A percentile compares a stretch with the other conserved stretches of the same genome.
phyloP scores from a whole-genome alignment of 2,888 invertebrate species.

The Bellardia pandia region DNA sequence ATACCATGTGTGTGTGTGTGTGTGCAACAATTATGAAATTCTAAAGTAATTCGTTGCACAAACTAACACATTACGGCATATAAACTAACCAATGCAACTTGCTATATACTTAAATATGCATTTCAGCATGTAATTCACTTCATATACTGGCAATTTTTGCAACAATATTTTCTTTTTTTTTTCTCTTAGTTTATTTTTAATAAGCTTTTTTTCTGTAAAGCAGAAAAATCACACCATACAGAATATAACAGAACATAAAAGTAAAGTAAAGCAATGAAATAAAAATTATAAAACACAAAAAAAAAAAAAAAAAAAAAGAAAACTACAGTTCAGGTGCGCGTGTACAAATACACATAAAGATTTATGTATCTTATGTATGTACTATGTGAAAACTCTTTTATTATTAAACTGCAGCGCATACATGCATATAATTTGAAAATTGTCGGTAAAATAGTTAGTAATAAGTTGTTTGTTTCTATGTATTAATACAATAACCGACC shows the following conservation, averaged over 20 bases:
- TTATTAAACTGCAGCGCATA: background rate
- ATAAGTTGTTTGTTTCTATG: background rate
- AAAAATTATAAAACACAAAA: background rate
- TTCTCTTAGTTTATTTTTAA: background rate
- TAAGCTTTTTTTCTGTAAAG: background rate
- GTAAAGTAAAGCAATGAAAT: background rate
- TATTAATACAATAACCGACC: background rate
- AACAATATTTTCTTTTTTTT: background rate
- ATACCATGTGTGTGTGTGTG: background rate
- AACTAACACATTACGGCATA: background rate
- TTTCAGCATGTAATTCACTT: background rate
- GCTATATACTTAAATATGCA: background rate
- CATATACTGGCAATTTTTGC: background rate
- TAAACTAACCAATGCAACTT: background rate
- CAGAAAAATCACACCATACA: background rate
- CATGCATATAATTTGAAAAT: background rate
- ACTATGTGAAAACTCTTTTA: background rate
- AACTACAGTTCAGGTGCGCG: conserved; percentile 29
- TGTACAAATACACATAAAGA: background rate
- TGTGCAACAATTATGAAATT: background rate
- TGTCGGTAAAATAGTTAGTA: background rate
- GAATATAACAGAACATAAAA: background rate
- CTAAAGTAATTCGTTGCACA: background rate
- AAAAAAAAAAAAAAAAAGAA: too few relatives aligned
- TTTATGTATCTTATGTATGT: background rate